phyloP scores from a whole-genome alignment of 2,888 invertebrate genomes.

The Venusia cambrica region DNA sequence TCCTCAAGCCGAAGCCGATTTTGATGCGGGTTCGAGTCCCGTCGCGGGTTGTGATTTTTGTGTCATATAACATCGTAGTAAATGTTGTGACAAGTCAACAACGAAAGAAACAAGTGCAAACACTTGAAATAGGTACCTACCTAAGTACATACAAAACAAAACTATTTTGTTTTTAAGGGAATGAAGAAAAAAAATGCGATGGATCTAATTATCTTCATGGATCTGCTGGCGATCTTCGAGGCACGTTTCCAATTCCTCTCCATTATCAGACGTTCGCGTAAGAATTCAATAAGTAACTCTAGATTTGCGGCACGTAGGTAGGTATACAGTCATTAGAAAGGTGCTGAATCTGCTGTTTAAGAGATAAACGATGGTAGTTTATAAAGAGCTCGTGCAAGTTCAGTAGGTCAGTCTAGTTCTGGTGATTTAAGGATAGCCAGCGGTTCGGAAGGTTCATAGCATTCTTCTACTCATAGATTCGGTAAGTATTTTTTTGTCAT shows the following conservation, averaged over 20 bases:
- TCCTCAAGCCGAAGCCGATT: too few relatives aligned
- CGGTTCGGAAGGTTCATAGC: conserved; percentile 1
- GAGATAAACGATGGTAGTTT: conserved; percentile 1
- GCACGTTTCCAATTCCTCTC: conserved; percentile 20
- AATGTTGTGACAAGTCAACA: too few relatives aligned
- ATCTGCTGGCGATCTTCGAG: conserved; percentile 2
- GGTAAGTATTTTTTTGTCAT: conserved; percentile 12
- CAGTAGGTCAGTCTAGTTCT: conserved; percentile 16
- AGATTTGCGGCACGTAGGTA: conserved; percentile 36
- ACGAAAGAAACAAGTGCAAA: too few relatives aligned
- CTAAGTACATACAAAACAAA: too few relatives aligned
- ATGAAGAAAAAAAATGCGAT: not conserved
- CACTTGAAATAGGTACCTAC: too few relatives aligned
- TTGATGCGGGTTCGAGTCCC: too few relatives aligned
- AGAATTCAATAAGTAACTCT: conserved; percentile 23
- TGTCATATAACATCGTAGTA: too few relatives aligned
- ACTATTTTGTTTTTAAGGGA: not conserved
- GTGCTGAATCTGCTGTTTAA: conserved; percentile 28
- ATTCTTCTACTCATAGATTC: too few relatives aligned
- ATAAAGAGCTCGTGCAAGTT: conserved; percentile 21
- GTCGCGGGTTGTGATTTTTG: too few relatives aligned
- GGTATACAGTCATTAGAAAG: conserved; percentile 12
- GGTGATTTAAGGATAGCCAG: conserved; percentile 6
- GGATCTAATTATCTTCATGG: conserved; percentile 1
- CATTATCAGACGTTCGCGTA: conserved; percentile 29